phyloP scores from a whole-genome alignment of 2,113 vertebrate genomes.

The Catagonus wagneri region DNA sequence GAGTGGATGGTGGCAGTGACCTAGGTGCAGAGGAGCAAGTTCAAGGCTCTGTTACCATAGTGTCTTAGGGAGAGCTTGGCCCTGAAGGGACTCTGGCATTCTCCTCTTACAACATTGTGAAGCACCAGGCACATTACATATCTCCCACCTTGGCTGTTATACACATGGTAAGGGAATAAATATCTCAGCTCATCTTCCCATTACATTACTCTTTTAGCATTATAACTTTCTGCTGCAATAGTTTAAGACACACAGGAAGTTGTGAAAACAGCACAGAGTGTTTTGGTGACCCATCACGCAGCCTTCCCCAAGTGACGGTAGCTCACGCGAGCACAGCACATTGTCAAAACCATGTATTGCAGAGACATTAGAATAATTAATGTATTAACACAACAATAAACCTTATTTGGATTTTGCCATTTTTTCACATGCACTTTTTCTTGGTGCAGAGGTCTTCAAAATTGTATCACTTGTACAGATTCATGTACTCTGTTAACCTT shows the following conservation, averaged over 20 bases:
- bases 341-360: neutral
- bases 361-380: neutral
- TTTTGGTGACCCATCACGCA: neutral
- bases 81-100: neutral
- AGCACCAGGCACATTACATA: too few species aligned
- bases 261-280: neutral
- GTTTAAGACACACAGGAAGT: neutral
- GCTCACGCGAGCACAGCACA: neutral
- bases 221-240: neutral
- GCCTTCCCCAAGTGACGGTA: neutral
- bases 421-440: neutral
- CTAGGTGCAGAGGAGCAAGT: neutral
- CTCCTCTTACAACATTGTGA: neutral
- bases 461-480: neutral
- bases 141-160: neutral
- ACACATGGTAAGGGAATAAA: neutral
- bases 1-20: neutral
- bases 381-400: neutral
- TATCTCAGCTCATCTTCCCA: conserved; percentile 1
- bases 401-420: neutral
- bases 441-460: neutral
- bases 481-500: neutral
- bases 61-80: neutral
- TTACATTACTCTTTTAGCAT: neutral
- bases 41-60: neutral